Percentiles rank a stretch among this genome's conserved stretches.
Evolutionary conservation across 1,140 invertebrate genomes (phyloP).

Genomic region (Drosophila equinoxialis): DNA sequence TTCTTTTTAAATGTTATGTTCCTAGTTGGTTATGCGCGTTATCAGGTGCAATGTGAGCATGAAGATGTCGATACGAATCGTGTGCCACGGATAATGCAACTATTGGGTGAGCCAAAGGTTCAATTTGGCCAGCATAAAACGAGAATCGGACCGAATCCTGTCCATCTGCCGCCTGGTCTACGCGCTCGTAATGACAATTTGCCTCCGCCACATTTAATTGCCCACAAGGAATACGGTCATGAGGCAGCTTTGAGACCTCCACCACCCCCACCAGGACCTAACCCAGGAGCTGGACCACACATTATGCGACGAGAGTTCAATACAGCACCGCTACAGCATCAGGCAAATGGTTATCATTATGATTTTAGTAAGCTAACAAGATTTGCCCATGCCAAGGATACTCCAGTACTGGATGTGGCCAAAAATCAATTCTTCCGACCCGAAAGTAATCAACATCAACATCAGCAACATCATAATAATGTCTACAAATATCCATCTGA

Average conservation of each 20-base stretch:
- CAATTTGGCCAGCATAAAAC: slow-evolving; percentile 44
- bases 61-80: slow-evolving; percentile 18
- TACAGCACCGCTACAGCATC: slow-evolving; percentile 13
- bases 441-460: slow-evolving; percentile 17
- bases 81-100: slow-evolving; percentile 53
- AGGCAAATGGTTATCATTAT: slow-evolving; percentile 37
- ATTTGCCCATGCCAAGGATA: slow-evolving; percentile 60
- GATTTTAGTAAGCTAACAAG: slow-evolving; percentile 38
- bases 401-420: slow-evolving; percentile 58
- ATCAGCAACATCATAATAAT: slow-evolving; percentile 22
- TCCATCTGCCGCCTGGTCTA: slow-evolving; percentile 21
- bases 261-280: not conserved
- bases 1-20: slow-evolving; percentile 28
- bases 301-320: slow-evolving; percentile 57
- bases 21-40: slow-evolving; percentile 30
- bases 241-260: slow-evolving; percentile 27
- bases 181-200: slow-evolving; percentile 47
- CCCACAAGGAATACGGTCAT: slow-evolving; percentile 24
- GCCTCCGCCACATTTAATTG: slow-evolving; percentile 11
- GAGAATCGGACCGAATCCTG: slow-evolving; percentile 13
- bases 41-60: slow-evolving; percentile 36
- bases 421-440: slow-evolving; percentile 60
- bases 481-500: slow-evolving; percentile 47
- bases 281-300: slow-evolving; percentile 35
- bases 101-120: slow-evolving; percentile 54